Conservation (phyloP, 2,888 invertebrate species). For the Catocala nupta region DNA sequence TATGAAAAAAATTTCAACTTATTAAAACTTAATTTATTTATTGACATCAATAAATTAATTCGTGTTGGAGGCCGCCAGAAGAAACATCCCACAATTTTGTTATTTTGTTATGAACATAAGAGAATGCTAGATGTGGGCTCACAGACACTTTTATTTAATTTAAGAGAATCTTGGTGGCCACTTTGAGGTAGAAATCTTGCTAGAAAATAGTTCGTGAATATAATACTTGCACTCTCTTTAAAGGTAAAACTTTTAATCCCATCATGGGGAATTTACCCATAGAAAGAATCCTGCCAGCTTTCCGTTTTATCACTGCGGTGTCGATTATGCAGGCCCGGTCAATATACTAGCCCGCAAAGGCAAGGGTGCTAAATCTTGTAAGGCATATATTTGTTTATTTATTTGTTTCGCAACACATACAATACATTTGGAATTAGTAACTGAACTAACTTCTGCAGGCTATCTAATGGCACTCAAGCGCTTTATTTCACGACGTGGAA, state of each 20-base stretch:
- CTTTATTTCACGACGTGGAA: constrained; percentile 15
- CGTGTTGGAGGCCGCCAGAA: constrained; percentile 12
- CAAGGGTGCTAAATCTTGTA: constrained; percentile 12
- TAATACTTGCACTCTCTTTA: too few species aligned
- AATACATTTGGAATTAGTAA: constrained; percentile 20
- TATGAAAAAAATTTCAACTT: constrained; percentile 1
- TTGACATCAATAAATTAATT: constrained; percentile 1
- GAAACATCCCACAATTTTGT: constrained; percentile 9
- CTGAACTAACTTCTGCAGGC: constrained; percentile 10
- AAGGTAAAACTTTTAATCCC: too few species aligned
- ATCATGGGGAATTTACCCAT: too few species aligned
- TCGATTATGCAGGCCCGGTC: constrained; percentile 17
- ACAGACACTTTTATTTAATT: constrained; percentile 9
- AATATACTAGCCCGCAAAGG: constrained; percentile 14
- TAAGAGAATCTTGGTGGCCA: constrained; percentile 19
- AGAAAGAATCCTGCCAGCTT: background rate
- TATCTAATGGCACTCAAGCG: constrained; percentile 15
- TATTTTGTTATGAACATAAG: constrained; percentile 3
- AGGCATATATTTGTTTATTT: constrained; percentile 20
- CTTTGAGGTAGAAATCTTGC: background rate
- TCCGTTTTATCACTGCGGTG: background rate
- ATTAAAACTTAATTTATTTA: constrained; percentile 10
- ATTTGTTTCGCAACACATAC: constrained; percentile 9
- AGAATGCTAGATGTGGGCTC: too few species aligned
- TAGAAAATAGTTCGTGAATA: too few species aligned